Evolutionary conservation across 2,113 vertebrate genomes (phyloP), one percentile per base, ranked within the genome.

Genomic region (Alethe castanea): DNA sequence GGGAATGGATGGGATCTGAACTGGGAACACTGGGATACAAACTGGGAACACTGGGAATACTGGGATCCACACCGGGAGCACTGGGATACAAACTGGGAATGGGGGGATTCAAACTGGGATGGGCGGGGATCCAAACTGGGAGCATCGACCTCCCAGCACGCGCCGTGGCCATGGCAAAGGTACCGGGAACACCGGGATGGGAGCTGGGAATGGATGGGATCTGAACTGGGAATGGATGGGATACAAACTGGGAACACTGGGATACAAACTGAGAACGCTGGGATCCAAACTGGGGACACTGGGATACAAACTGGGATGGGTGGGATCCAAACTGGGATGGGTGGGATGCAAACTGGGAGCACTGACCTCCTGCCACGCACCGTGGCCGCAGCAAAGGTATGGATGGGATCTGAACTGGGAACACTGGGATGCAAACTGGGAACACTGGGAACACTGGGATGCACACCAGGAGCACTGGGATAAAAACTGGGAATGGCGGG

Each of bases 401-500:
- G 45, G 20, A 50, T 0, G 2, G 19, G 44, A 26, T 47, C 12
- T 6, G 4, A 28, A 38, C 22, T 59, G 57, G 57, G 57, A 59
- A 47, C 42, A 18, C 42, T 44, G 42, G 42, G 45, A 47, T 47
- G 4, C 19, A 22, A 20, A 47, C 19, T 47, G 45, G 45, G 45
- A 47, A 47, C 35, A 35, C 35, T 16, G 35, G 35, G 35, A 35
- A 35, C 7, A 4, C 38, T 3, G 48, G 48, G 48, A 48, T 48
- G 12, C 4, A 7, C 4, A 11, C 20, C 11, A 25, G 40, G 1
- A 22, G 5, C 13, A 19, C 2, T 2, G 11, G 44, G 44, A 66
- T n/a, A 15, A 12, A 5, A 6, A 42, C 18, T 14, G 28, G 40
- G 62, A 31, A 35, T 35, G 35, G 35, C 35, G 35, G 35, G 35